These are phyloP conservation scores for Eumaeus atala DNA, from an alignment of 1,140 invertebrate genomes.

Conservation along the genomic window DNA sequence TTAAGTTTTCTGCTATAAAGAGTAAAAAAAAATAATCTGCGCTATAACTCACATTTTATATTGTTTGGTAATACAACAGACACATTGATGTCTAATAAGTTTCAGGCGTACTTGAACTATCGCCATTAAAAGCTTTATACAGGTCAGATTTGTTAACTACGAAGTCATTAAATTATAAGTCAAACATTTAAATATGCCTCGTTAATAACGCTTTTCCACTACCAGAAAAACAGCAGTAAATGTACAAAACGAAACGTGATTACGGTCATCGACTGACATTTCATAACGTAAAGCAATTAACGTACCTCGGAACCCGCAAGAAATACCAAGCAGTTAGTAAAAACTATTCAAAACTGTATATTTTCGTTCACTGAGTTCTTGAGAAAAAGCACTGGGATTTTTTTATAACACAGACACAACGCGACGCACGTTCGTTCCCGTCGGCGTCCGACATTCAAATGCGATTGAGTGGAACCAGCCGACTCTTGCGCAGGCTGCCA, in stretches of 20 bases:
- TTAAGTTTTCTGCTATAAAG: too few relatives aligned
- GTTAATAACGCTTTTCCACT: too few relatives aligned
- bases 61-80: too few relatives aligned
- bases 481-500: conserved; percentile 49
- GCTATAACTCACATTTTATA: too few relatives aligned
- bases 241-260: conserved; percentile 12
- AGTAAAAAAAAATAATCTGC: too few relatives aligned
- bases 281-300: conserved; percentile 16
- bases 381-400: conserved; percentile 30
- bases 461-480: conserved; percentile 62
- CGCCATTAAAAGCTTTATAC: too few relatives aligned
- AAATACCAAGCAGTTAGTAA: conserved; percentile 14
- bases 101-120: too few relatives aligned
- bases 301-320: conserved; percentile 18
- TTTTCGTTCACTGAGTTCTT: conserved; percentile 31
- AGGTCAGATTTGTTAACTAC: too few relatives aligned
- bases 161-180: too few relatives aligned
- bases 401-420: conserved; percentile 17
- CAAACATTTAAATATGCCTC: too few relatives aligned
- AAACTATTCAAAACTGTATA: conserved; percentile 22
- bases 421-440: conserved; percentile 34
- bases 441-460: conserved; percentile 42
- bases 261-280: conserved; percentile 19
- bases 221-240: too few relatives aligned
- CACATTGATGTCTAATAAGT: too few relatives aligned